Conservation (phyloP, 2,888 invertebrate species). For the Linyphia triangularis region DNA sequence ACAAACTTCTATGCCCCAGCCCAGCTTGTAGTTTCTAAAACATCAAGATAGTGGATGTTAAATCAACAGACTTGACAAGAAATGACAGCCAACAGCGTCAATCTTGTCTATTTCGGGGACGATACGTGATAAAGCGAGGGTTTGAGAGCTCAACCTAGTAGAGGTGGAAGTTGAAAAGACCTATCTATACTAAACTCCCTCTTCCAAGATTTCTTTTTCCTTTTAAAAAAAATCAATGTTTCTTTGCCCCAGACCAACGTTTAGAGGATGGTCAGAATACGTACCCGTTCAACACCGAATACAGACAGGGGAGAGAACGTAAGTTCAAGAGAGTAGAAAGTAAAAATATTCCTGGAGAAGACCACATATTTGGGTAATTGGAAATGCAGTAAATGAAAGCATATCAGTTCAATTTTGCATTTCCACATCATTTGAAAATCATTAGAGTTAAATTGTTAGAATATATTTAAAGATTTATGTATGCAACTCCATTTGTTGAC, state of each 20-base stretch:
- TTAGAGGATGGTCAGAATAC: neutral
- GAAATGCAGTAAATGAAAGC: too few relatives aligned
- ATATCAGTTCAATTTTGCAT: too few relatives aligned
- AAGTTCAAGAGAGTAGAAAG: too few relatives aligned
- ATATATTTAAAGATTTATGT: too few relatives aligned
- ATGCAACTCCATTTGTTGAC: too few relatives aligned
- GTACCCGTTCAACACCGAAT: neutral
- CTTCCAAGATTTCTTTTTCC: neutral
- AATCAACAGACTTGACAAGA: conserved; percentile 58
- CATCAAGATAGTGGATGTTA: neutral
- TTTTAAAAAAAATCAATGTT: conserved; percentile 41
- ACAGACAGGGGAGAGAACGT: neutral
- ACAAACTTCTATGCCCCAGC: conserved; percentile 18
- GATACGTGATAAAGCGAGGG: conserved; percentile 62
- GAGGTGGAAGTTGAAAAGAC: neutral
- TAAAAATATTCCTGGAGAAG: too few relatives aligned
- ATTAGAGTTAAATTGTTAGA: too few relatives aligned
- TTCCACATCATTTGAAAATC: too few relatives aligned
- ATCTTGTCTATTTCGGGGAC: conserved; percentile 45
- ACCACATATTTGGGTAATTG: too few relatives aligned
- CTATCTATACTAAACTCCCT: conserved; percentile 12
- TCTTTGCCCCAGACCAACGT: conserved; percentile 29
- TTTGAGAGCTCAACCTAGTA: conserved; percentile 28
- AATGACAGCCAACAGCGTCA: conserved; percentile 44
- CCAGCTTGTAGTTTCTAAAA: conserved; percentile 1